Evolutionary conservation across 2,113 vertebrate species (phyloP).

Genomic region (Muntiacus muntjak): DNA sequence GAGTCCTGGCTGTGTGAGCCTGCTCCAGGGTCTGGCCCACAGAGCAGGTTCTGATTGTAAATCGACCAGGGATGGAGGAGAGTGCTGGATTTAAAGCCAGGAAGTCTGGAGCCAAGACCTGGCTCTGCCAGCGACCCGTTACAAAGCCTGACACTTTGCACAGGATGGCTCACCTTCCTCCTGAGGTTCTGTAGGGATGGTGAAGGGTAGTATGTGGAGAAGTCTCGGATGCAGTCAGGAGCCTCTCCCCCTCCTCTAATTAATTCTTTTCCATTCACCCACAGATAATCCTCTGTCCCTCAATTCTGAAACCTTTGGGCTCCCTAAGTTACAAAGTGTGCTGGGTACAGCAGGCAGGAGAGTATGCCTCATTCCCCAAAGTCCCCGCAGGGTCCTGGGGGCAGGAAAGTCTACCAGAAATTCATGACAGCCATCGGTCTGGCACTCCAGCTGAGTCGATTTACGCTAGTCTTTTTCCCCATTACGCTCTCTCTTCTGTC

Average conservation of each 20-base stretch:
- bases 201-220: neutral
- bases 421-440: fast-evolving
- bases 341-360: neutral
- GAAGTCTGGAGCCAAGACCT: neutral
- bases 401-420: neutral
- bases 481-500: neutral
- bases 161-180: fast-evolving
- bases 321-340: neutral
- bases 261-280: neutral
- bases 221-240: too few species aligned
- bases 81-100: neutral
- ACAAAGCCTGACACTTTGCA: fast-evolving
- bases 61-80: neutral
- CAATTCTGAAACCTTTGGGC: neutral
- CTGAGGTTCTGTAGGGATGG: neutral
- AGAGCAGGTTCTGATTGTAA: neutral
- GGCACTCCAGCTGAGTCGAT: neutral
- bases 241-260: neutral
- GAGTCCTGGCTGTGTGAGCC: neutral
- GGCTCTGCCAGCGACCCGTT: neutral
- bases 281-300: neutral
- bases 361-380: fast-evolving
- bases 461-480: neutral
- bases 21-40: neutral
- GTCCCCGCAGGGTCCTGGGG: neutral